Evolutionary conservation across 2,113 vertebrate species (phyloP), one percentile per base, ranked within the genome.

Genomic region (Sisor rabdophorus): DNA sequence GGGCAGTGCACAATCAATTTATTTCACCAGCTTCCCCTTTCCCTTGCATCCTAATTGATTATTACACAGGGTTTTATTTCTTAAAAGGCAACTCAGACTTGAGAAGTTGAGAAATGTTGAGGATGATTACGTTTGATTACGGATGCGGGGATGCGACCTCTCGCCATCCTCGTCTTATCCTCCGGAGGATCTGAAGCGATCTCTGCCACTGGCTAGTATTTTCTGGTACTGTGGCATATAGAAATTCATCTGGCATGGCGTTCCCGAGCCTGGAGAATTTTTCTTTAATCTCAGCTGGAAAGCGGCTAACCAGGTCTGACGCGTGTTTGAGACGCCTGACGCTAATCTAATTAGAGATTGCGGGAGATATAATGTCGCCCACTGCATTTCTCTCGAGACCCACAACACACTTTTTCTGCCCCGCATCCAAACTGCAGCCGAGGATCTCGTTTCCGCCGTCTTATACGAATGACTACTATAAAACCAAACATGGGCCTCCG

Each of bases 301-400:
- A 85, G 83, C 87, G 85, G 82, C 88, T 91, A 91, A 90, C 89
- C 87, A 89, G 88, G 87, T 86, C 87, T 90, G 90, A 91, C 89
- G 86, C 79, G 87, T 89, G 87, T 86, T n/a, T 85, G 87, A 90
- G 89, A 87, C 88, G 89, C 89, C 82, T 87, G 89, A 90, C 88
- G 87, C 89, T 91, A 90, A 91, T 91, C 89, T 89, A 91, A 91
- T 91, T 91, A 90, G 87, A 91, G 89, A 91, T 91, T 90, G 88
- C 83, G 86, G 85, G 88, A 91, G 89, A 91, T 88, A 91, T 88
- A 85, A 61, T 84, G 44, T 76, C 73, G 83, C 79, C 77, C 79
- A 80, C 85, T 83, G 67, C 79, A 20, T 52, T 85, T 83, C 91
- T 89, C 89, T 77, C 26, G 87, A 88, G 91, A 90, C n/a, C n/a